Base-by-base conservation (phyloP, 1,140 invertebrate species). In the fruit fly (Drosophila melanogaster) region DNA sequence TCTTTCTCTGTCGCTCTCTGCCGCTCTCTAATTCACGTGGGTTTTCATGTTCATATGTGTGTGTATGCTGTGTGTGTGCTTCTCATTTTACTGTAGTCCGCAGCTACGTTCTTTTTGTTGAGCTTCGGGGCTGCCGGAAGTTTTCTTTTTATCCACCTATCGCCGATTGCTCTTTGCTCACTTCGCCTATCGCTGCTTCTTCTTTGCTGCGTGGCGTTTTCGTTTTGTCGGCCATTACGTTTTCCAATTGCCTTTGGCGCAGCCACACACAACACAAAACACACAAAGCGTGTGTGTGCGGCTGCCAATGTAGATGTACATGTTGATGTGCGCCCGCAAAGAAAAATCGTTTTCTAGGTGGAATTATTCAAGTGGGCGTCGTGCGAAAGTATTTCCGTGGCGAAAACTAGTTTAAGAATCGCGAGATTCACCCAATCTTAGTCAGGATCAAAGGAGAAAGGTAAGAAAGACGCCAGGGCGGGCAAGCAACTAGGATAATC, bases 101-200 rank as follows among this genome's bases (percentile, higher is more conserved):
- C 65, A 11, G 41, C 76, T 38, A 56, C 71, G 56, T 80, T 73
- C 75, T 86, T 79, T 86, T 77, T 67, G 72, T 58, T 57, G 61
- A 75, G 84, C 75, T 86, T 85, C 62, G 67, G 64, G 50, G 19
- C 79, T 89, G 79, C 84, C 83, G 83, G 83, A 89, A 87, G 79
- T 87, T 87, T 87, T 87, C 79, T 89, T 87, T 87, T 87, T 77
- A 83, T 83, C 76, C 84, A 84, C 65, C 61, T 81, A 79, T 89
- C 66, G 66, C 12, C 59, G 59, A 70, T 11, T 67, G 60, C 38
- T 37, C 46, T 67, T 35, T 65, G 37, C 60, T 43, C 54, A 70
- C 75, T 84, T 78, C 71, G 54, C 56, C 59, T 86, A 76, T 87
- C 66, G 59, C 43, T 65, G 70, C 70, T 83, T 86, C 56, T 89